Evolutionary conservation across 2,888 invertebrate species (phyloP), one percentile per base, ranked within the genome.

Genomic region (Tiphia femorata): DNA sequence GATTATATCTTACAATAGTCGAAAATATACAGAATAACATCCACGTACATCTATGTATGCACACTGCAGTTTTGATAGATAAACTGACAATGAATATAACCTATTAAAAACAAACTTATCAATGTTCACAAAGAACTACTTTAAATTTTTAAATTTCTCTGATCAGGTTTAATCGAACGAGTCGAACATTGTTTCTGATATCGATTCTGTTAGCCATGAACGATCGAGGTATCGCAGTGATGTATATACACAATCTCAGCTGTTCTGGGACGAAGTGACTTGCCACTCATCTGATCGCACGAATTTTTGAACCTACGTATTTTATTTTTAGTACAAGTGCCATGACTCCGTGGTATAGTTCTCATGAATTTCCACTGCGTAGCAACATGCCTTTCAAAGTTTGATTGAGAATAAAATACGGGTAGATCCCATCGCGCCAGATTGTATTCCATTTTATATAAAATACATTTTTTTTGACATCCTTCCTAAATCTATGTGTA

Each of bases 261-360:
- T 73, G 72, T 67, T 75, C 63, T 25, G 47, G 38, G 25, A n/a
- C 37, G 49, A 50, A 42, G 23, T n/a, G 19, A 47, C 21, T 50
- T 48, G 44, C 42, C 44, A 43, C 46, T 53, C 65, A 19, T 61
- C 55, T 38, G 49, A 64, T 61, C 50, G 54, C 50, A 53, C 60
- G 44, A 62, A 57, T 62, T 62, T 62, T 59, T 61, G 57, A 54
- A 61, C 57, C 55, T 73, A 66, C 60, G 61, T 62, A 47, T 58
- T 70, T 74, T 76, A 76, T 77, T 76, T 77, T 75, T 76, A 76
- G 76, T 76, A 62, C 50, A 54, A 53, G 72, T 73, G 72, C 68
- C 67, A 76, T 76, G 76, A 67, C 66, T 70, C 67, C 69, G 58
- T 58, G 64, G 55, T 62, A 53, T 48, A 46, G 58, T 64, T 38